Percentiles rank a stretch among this genome's conserved stretches.
phyloP scores from a whole-genome alignment of 1,140 invertebrate species.

The Gonioctena quinquepunctata region DNA sequence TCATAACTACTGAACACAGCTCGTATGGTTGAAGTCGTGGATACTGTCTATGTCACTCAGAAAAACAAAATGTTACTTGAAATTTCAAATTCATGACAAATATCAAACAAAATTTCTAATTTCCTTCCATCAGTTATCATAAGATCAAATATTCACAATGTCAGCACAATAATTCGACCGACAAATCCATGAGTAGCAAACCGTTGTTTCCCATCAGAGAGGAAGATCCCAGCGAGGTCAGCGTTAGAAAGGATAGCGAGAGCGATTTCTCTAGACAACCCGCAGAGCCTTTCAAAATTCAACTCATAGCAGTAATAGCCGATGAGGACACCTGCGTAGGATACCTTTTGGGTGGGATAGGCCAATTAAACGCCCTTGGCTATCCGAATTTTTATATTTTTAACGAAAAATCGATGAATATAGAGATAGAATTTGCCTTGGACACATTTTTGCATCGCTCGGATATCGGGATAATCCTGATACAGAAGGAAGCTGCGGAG shows the following conservation, averaged over 20 bases:
- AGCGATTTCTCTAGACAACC: no score
- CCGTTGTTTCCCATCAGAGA: not conserved
- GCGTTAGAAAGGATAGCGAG: no score
- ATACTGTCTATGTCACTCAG: no score
- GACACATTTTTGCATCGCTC: slow-evolving; percentile 11
- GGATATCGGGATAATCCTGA: slow-evolving; percentile 27
- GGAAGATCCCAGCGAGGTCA: not conserved
- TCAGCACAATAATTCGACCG: no score
- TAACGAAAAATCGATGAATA: slow-evolving; percentile 9
- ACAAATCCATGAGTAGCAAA: no score
- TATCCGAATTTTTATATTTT: slow-evolving; percentile 26
- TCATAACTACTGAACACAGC: no score
- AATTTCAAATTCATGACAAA: no score
- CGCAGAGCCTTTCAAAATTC: not conserved
- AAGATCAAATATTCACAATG: no score
- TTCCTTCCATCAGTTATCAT: no score
- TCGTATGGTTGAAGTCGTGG: no score
- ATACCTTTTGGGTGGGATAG: slow-evolving; percentile 32
- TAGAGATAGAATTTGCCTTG: slow-evolving; percentile 18
- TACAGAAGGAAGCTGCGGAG: slow-evolving; percentile 30
- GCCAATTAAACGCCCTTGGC: slow-evolving; percentile 16
- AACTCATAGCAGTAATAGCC: slow-evolving; percentile 32
- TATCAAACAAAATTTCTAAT: no score
- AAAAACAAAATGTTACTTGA: no score
- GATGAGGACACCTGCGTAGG: slow-evolving; percentile 38